Conservation (phyloP, 2,113 vertebrate genomes). For the Prunella himalayana region DNA sequence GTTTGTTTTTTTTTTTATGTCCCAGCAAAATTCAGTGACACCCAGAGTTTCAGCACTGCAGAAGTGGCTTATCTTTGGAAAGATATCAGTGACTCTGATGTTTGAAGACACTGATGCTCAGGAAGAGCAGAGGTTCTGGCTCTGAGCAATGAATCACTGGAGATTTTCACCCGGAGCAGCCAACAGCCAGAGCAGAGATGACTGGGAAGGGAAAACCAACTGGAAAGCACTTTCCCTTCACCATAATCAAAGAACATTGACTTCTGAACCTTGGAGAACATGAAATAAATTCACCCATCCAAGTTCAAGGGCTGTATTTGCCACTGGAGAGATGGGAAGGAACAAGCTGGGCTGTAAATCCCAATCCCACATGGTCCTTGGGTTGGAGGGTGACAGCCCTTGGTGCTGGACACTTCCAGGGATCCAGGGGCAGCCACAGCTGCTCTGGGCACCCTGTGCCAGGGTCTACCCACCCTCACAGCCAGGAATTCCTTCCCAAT, state of each 20-base stretch:
- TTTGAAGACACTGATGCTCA: neutral
- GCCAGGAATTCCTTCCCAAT: neutral
- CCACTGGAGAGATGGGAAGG: neutral
- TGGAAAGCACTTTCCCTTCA: neutral
- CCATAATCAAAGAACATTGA: neutral
- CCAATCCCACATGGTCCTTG: neutral
- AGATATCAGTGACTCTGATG: neutral
- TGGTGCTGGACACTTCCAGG: neutral
- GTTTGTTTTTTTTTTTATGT: neutral
- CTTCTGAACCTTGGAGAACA: neutral
- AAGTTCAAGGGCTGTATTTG: neutral
- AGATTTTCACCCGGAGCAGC: accelerated
- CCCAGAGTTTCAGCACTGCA: neutral
- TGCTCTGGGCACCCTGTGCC: neutral
- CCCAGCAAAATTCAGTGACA: neutral
- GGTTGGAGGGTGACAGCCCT: neutral
- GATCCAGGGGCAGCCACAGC: neutral
- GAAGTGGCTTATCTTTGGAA: neutral
- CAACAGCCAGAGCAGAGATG: neutral
- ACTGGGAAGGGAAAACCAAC: neutral
- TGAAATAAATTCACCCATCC: neutral
- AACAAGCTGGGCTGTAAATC: neutral
- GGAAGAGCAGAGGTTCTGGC: neutral
- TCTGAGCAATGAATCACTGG: neutral
- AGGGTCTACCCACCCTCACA: neutral